Evolutionary conservation across 2,113 vertebrate species (phyloP).

Genomic region (Chinchilla lanigera): DNA sequence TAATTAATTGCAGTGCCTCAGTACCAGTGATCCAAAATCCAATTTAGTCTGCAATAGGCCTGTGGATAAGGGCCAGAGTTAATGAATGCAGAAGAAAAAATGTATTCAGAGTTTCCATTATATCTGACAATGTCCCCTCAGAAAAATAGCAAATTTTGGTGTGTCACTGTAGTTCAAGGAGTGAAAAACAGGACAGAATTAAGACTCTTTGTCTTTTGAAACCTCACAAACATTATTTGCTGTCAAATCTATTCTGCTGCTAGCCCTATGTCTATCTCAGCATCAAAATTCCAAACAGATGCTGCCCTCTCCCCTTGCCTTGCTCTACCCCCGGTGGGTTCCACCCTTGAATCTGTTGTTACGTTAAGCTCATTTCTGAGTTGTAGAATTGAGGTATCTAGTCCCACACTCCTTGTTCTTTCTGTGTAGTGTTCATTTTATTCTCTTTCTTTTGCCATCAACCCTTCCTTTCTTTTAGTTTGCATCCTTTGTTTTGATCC

Average conservation of each 20-base stretch:
- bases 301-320: neutral
- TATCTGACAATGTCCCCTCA: slow-evolving; percentile 73
- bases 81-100: slow-evolving; percentile 77
- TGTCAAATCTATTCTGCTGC: neutral
- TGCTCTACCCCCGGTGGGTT: neutral
- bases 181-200: slow-evolving; percentile 57
- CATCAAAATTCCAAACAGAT: neutral
- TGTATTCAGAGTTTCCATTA: slow-evolving; percentile 77
- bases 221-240: slow-evolving; percentile 37
- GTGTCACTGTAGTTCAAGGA: slow-evolving; percentile 54
- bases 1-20: slow-evolving; percentile 81
- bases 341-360: neutral
- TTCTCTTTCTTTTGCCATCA: neutral
- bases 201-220: slow-evolving; percentile 68
- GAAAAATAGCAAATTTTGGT: slow-evolving; percentile 71
- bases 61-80: slow-evolving; percentile 80
- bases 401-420: neutral
- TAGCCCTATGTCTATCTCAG: neutral
- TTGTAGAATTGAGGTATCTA: neutral
- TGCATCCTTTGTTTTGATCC: slow-evolving; percentile 54
- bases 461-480: slow-evolving; percentile 31
- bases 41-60: slow-evolving; percentile 81
- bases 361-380: slow-evolving; percentile 31
- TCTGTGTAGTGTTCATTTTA: slow-evolving; percentile 30
- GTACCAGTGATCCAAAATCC: slow-evolving; percentile 82